Evolutionary conservation across 2,888 invertebrate genomes (phyloP).

Genomic region (Nymphalis c-album): DNA sequence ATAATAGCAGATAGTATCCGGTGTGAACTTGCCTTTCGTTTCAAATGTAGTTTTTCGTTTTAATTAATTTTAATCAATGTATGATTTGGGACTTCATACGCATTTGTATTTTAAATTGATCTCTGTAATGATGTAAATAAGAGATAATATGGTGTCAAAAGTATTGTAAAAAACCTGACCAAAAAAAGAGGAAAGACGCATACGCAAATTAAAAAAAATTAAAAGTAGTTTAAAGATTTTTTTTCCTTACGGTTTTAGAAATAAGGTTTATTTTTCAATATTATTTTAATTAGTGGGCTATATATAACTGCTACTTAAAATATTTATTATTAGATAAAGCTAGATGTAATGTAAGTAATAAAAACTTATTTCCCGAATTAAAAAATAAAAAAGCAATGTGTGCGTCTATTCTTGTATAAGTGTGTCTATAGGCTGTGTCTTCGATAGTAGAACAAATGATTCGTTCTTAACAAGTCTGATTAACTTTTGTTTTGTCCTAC

Average conservation of each 20-base stretch:
- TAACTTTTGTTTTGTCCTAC: not conserved
- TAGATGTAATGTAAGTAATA: slow-evolving; percentile 2
- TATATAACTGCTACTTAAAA: slow-evolving; percentile 2
- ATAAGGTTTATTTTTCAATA: not conserved
- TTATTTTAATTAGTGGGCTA: slow-evolving; percentile 1
- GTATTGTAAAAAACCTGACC: slow-evolving; percentile 11
- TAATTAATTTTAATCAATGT: slow-evolving; percentile 10
- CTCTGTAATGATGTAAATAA: slow-evolving; percentile 30
- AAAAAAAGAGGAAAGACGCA: slow-evolving; percentile 17
- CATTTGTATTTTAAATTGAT: slow-evolving; percentile 32
- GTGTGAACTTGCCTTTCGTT: not conserved
- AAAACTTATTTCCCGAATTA: not conserved
- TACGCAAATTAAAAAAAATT: not conserved
- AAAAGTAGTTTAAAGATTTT: not conserved
- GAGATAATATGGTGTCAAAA: slow-evolving; percentile 26
- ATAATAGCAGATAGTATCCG: not conserved
- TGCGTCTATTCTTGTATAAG: slow-evolving; percentile 27
- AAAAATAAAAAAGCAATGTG: slow-evolving; percentile 4
- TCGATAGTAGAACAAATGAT: slow-evolving; percentile 34
- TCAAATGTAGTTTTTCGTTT: slow-evolving; percentile 1
- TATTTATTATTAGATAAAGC: slow-evolving; percentile 2
- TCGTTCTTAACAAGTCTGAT: slow-evolving; percentile 28
- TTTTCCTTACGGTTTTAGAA: not conserved
- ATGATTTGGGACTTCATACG: slow-evolving; percentile 22
- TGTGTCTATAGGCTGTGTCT: slow-evolving; percentile 38